A percentile compares a stretch with the other conserved stretches of the same genome.
Conservation (phyloP, 1,140 invertebrate genomes). For the Platyura marginata region DNA sequence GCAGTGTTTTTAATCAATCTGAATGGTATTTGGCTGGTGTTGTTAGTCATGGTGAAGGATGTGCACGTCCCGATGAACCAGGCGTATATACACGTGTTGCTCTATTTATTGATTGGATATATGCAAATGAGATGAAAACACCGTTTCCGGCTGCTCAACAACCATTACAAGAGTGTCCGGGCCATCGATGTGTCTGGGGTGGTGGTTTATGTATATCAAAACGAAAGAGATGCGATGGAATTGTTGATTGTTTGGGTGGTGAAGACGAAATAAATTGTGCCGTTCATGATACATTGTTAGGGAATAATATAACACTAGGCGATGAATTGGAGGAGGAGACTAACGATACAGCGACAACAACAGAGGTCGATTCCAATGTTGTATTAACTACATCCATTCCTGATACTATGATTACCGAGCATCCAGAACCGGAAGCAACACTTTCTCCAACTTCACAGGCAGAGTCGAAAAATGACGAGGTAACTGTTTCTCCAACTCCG, state of each 20-base stretch:
- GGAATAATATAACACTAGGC: no score
- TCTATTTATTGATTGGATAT: conserved; percentile 55
- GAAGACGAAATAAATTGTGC: conserved; percentile 58
- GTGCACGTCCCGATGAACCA: conserved; percentile 51
- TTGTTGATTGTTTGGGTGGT: conserved; percentile 51
- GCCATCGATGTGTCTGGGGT: conserved; percentile 40
- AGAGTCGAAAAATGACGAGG: no score
- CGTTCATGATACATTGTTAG: no score
- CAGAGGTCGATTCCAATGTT: no score
- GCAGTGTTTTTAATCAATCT: conserved; percentile 32
- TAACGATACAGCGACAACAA: no score
- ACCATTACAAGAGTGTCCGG: conserved; percentile 43
- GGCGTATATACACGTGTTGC: conserved; percentile 68
- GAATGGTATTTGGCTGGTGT: conserved; percentile 60
- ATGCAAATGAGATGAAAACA: conserved; percentile 26
- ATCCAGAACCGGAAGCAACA: no score
- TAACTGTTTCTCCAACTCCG: no score
- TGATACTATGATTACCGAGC: no score
- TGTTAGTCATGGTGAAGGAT: conserved; percentile 66
- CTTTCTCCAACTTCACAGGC: no score
- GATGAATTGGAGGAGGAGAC: no score
- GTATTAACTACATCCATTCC: no score
- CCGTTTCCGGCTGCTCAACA: conserved; percentile 10
- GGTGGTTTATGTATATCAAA: conserved; percentile 42
- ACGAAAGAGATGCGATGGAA: conserved; percentile 42